Base-by-base conservation (phyloP, 2,888 invertebrate species). In the Lithophane leautieri region DNA sequence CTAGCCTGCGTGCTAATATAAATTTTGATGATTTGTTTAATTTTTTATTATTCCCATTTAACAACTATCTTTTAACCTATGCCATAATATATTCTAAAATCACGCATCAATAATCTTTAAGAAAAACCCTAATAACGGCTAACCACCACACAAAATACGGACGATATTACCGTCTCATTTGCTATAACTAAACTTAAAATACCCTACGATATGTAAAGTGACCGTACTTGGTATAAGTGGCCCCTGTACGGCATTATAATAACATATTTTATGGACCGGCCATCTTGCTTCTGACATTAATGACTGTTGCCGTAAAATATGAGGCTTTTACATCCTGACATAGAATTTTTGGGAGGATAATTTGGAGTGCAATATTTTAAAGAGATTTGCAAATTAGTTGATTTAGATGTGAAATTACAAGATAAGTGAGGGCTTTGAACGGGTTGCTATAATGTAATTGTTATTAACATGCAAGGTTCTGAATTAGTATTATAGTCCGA, bases 231-330 rank as follows among this genome's bases (percentile, higher is more conserved):
- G 90, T 77, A 90, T 84, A 89, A 93, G 90, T 90, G 90, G 89
- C 85, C 89, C 89, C 90, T 86, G 84, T 86, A 88, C 82, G 87
- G 88, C 89, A 93, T 93, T 94, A 93, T 92, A 91, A 92, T 93
- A 94, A 93, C 91, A 91, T 92, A 91, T 93, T 93, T 93, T 90
- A 92, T 90, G 85, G 85, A 88, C 80, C 90, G 84, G 85, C 92
- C 92, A 92, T 93, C 93, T 93, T 94, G 94, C 86, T 81, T 80
- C 88, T 92, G 94, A 94, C 94, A 90, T 92, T 94, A 94, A 94
- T 94, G 94, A 93, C 91, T 81, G 84, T 88, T 87, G 83, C 83
- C 88, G 85, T 92, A 91, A 93, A 92, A 93, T 93, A 94, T 92
- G 80, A 73, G 75, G 73, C 80, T 70, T 87, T 87, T 86, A 85